Percentiles rank a stretch among this genome's conserved stretches.
Conservation (phyloP, 2,888 invertebrate species). For the Trichogramma evanescens region DNA sequence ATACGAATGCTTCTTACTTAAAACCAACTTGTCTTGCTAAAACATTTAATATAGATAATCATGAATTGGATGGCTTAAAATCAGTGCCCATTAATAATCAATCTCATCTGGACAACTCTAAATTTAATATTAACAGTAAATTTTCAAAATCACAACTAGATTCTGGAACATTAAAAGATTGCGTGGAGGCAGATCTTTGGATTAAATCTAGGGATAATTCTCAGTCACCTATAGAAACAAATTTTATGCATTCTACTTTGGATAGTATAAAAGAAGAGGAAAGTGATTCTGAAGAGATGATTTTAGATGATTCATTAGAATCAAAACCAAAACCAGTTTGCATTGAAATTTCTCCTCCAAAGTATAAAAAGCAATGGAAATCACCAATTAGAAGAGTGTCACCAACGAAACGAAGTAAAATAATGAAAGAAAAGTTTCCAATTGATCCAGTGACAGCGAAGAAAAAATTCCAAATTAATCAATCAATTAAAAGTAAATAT, state of each 20-base stretch:
- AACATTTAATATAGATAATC: slow-evolving; percentile 22
- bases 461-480: slow-evolving; percentile 28
- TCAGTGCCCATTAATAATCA: slow-evolving; percentile 17
- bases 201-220: slow-evolving; percentile 25
- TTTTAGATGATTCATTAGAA: not conserved
- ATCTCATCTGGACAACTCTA: not conserved
- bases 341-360: slow-evolving; percentile 32
- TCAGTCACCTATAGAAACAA: slow-evolving; percentile 15
- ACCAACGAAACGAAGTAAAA: slow-evolving; percentile 27
- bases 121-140: slow-evolving; percentile 4
- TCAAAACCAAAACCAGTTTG: slow-evolving; percentile 11
- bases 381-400: slow-evolving; percentile 25
- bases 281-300: not conserved
- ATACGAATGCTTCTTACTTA: slow-evolving; percentile 15
- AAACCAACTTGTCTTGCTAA: slow-evolving; percentile 25
- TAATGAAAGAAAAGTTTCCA: slow-evolving; percentile 30
- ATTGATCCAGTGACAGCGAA: slow-evolving; percentile 23
- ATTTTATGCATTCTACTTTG: slow-evolving; percentile 19
- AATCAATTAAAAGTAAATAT: slow-evolving; percentile 25
- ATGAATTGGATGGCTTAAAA: slow-evolving; percentile 20
- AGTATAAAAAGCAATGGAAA: slow-evolving; percentile 2
- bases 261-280: slow-evolving; percentile 23
- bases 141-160: slow-evolving; percentile 25
- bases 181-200: slow-evolving; percentile 39
- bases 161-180: slow-evolving; percentile 29